Base-by-base conservation (phyloP, 1,140 invertebrate genomes). In the Onthophagus taurus region DNA sequence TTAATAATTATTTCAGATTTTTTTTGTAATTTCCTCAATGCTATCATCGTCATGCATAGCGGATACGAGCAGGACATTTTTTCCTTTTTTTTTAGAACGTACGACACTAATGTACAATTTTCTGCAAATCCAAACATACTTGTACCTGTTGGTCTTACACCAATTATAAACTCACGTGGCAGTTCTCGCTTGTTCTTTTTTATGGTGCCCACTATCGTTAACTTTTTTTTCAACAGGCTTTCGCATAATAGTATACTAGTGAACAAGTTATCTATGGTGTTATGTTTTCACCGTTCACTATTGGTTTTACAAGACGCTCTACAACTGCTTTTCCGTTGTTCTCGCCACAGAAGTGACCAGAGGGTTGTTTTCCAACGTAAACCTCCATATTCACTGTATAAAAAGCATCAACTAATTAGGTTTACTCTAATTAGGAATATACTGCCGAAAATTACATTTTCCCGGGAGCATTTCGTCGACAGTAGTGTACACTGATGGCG, bases 1-100 rank as follows among this genome's bases (percentile, higher is more conserved):
- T n/a, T n/a, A n/a, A 35, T 39, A 36, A 61, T 50, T 6, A 61
- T 58, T 42, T 59, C 57, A 13, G 55, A 53, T 47, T 61, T 63
- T 29, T 30, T 31, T 20, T n/a, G 31, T 47, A 33, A 45, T 31
- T 35, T 44, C 38, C 42, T 53, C 49, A 19, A 53, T 51, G 13
- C 20, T 26, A 31, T 45, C 45, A 48, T 50, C 47, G 20, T 42
- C 14, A 37, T 60, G 56, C 46, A 56, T 48, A 8, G 43, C 48
- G 8, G 55, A 58, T 31, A 55, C 12, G 2, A 58, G 36, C 21
- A 57, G 11, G 6, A 60, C 53, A 50, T n/a, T 42, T 47, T 48
- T 55, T 54, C 2, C 42, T 45, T 34, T 45, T 50, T 29, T 37
- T 52, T 50, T 35, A 52, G 54, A 12, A 47, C 43, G 39, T 54